Conservation (phyloP, 2,888 invertebrate genomes). For the Ormia ochracea region DNA sequence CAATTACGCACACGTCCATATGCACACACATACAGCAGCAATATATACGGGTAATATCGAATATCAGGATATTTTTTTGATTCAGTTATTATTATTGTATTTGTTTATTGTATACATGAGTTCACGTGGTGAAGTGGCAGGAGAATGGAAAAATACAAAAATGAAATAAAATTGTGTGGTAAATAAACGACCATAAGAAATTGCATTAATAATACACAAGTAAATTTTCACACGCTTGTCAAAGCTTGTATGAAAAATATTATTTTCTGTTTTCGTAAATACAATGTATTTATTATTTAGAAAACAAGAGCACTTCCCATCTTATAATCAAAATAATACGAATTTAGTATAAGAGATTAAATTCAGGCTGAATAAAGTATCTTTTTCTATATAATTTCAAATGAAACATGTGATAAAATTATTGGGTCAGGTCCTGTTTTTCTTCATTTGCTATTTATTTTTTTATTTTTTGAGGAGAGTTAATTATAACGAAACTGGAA, state of each 20-base stretch:
- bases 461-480: too few species aligned
- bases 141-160: neutral
- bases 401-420: too few species aligned
- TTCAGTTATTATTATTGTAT: neutral
- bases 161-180: neutral
- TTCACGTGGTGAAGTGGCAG: neutral
- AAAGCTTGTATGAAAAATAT: neutral
- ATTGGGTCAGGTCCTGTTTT: too few species aligned
- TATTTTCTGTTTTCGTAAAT: neutral
- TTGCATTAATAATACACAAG: constrained; percentile 15
- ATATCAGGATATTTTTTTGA: constrained; percentile 13
- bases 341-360: too few species aligned
- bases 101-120: constrained; percentile 14
- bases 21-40: neutral
- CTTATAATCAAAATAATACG: too few species aligned
- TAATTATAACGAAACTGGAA: too few species aligned
- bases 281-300: constrained; percentile 2
- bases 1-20: neutral
- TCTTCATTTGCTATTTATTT: too few species aligned
- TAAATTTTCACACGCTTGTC: constrained; percentile 38
- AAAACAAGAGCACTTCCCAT: too few species aligned
- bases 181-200: constrained; percentile 19
- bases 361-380: too few species aligned
- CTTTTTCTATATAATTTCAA: too few species aligned
- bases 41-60: neutral